Base-by-base conservation (phyloP, 1,140 invertebrate species). In the Portunus trituberculatus region DNA sequence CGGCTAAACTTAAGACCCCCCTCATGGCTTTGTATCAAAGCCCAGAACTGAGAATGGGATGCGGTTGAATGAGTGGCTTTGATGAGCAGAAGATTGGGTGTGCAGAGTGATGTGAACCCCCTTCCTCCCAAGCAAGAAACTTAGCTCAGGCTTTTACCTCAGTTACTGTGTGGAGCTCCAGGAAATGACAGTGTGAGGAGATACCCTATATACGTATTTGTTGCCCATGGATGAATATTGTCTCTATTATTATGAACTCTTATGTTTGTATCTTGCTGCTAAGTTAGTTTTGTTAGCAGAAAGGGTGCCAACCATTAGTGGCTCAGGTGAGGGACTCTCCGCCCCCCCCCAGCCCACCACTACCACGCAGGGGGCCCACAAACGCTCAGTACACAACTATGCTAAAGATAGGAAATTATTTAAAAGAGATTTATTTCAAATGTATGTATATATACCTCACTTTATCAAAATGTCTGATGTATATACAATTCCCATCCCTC, bases 71-170 rank as follows among this genome's bases (percentile, higher is more conserved):
- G 45, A 87, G 84, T 32, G 82, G 92, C 82, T 87, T 93, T 93
- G 93, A 94, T 83, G 94, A 95, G 94, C 91, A 92, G 94, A 88
- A 95, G 94, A 87, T 93, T 95, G 94, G 91, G 91, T 95, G 91
- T 82, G 91, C 95, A 95, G 91, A 95, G 95, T 95, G 95, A 93
- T 93, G 92, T 82, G 87, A 95, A 95, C 95, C 95, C 95, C 95
- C 95, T 95, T 95, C 95, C 95, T 95, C 95, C 95, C 95, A 95
- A 93, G 92, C 93, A 95, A 95, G 92, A 93, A 95, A 95, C 95
- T 93, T 95, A 95, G 95, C 95, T 95, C 95, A 95, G 95, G 95
- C 95, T 95, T 95, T 93, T 95, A 95, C 95, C 95, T 95, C 95
- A 95, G 95, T 95, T 95, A 93, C 91, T 93, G 95, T 95, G 95